phyloP scores from a whole-genome alignment of 2,113 vertebrate genomes.

The Myotis yumanensis region DNA sequence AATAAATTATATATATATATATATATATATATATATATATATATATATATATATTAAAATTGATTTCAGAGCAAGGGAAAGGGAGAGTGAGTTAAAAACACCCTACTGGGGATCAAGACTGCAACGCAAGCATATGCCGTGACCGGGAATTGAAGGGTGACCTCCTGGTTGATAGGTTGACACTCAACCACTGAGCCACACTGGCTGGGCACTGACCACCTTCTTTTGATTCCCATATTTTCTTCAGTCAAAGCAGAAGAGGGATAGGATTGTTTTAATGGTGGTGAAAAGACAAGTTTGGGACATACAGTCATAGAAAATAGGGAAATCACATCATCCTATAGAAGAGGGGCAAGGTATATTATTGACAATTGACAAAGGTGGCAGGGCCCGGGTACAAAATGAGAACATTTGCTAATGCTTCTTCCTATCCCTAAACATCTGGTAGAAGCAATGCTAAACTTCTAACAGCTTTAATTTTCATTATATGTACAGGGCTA shows the following conservation, averaged over 20 bases:
- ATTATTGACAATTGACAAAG: background rate
- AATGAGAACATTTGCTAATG: background rate
- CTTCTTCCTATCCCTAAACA: background rate
- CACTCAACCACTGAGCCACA: no score
- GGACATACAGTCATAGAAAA: background rate
- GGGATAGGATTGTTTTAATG: background rate
- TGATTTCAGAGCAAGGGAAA: no score
- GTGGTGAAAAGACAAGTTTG: background rate
- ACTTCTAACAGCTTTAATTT: background rate
- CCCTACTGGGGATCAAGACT: no score
- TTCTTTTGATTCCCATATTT: background rate
- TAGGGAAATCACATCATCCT: background rate
- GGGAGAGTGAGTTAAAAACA: no score
- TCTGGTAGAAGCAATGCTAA: constrained; percentile 15
- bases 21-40: no score
- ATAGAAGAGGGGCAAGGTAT: background rate
- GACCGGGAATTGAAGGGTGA: no score
- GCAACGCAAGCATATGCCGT: no score
- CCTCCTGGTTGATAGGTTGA: no score
- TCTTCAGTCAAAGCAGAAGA: background rate
- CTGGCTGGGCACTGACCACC: background rate
- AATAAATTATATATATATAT: no score
- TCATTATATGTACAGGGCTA: background rate
- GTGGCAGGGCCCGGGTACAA: background rate
- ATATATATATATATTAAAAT: no score